Evolutionary conservation across 2,888 invertebrate genomes (phyloP), one percentile per base, ranked within the genome.

Genomic region (Seira ritae): DNA sequence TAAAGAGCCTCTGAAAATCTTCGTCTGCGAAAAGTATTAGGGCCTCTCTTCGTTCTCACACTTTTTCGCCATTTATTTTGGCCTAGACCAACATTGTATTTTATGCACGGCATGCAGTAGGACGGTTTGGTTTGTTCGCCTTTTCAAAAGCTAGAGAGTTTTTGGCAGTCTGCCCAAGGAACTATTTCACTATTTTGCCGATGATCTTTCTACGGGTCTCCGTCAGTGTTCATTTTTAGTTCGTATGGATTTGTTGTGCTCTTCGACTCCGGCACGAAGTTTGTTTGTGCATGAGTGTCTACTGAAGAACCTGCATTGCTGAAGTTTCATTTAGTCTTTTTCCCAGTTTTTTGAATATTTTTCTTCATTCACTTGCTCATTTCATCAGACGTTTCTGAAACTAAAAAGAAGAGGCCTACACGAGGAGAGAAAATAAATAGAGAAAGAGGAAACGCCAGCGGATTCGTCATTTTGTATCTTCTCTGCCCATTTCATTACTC

Each of bases 101-200:
- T 31, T 31, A 31, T 31, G 31, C 31, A 55, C 55, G 55, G 3
- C 12, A 55, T 17, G 55, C 17, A 55, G 55, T 24, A 37, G 71
- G 20, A 70, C 23, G 20, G 20, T 55, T 62, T 24, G 72, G 67
- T 67, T 20, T 55, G 23, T n/a, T 76, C 71, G 50, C 24, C 19
- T 65, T 20, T 50, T 69, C 50, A 71, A 70, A 74, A 83, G 71
- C 83, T 78, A 83, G 83, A 4, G 31, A 8, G 79, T 79, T 84
- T 82, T 85, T 85, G 85, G 85, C 85, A 85, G 20, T 23, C 19
- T 85, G 85, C 85, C 85, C 77, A 81, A 76, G 83, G 78, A 85
- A 80, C 78, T 77, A 84, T 84, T 78, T 74, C 71, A 55, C 55
- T 67, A 71, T 77, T 55, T 84, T 83, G 62, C 42, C 73, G 72